Conservation (phyloP, 1,140 invertebrate genomes). For the Drosophila mayri region DNA sequence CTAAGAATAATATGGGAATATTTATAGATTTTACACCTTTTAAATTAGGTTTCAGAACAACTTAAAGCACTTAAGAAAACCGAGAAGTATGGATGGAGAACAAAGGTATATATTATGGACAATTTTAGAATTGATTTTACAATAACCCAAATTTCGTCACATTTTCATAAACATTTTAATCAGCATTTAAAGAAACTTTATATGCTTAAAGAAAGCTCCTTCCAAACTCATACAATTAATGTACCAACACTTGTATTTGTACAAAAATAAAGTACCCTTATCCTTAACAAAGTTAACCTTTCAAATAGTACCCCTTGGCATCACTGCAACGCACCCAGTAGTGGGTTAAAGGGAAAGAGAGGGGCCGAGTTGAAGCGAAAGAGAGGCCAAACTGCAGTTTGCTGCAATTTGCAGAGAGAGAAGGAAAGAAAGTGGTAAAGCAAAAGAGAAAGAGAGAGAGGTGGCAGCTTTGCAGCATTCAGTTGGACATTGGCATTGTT, state of each 20-base stretch:
- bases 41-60: background rate
- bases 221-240: background rate
- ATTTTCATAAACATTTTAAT: background rate
- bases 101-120: background rate
- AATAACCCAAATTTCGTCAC: too few relatives aligned
- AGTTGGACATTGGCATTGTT: conserved; percentile 51
- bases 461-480: conserved; percentile 39
- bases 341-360: conserved; percentile 26
- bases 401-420: conserved; percentile 36
- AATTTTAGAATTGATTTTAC: too few relatives aligned
- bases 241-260: background rate
- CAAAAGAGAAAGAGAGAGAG: conserved; percentile 19
- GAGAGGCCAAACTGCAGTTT: conserved; percentile 36
- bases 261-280: background rate
- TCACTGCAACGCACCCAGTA: conserved; percentile 23
- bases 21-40: background rate
- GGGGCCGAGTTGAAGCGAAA: conserved; percentile 14
- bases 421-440: background rate
- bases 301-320: conserved; percentile 3
- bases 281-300: background rate
- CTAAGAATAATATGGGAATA: background rate
- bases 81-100: background rate
- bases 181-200: background rate
- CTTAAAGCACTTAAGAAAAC: background rate
- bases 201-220: background rate